Evolutionary conservation across 1,140 invertebrate species (phyloP).

Genomic region (Ips nitidus): DNA sequence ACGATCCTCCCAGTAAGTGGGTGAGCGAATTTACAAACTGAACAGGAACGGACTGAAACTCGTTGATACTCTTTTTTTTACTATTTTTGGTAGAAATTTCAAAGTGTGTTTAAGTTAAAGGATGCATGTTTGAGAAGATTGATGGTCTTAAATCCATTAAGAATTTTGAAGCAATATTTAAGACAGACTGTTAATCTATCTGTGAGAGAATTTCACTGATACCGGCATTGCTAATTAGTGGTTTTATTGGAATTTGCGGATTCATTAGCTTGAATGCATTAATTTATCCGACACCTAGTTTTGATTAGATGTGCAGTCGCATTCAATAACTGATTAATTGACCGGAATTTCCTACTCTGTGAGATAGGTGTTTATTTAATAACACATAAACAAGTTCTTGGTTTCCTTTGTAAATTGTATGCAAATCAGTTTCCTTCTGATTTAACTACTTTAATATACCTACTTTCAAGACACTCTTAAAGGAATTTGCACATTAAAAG

Average conservation of each 20-base stretch:
- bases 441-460: too few species aligned
- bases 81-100: too few species aligned
- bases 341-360: too few species aligned
- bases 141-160: background rate
- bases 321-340: too few species aligned
- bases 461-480: background rate
- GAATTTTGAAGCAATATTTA: background rate
- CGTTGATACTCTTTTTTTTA: too few species aligned
- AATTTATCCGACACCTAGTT: background rate
- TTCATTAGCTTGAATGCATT: slow-evolving; percentile 1
- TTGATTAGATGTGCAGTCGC: too few species aligned
- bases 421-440: too few species aligned
- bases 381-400: too few species aligned
- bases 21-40: slow-evolving; percentile 23
- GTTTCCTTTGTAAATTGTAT: too few species aligned
- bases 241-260: background rate
- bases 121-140: background rate
- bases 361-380: too few species aligned
- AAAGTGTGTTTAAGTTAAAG: too few species aligned
- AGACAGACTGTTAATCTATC: background rate
- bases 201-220: background rate
- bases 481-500: background rate
- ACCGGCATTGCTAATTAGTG: background rate
- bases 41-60: slow-evolving; percentile 13
- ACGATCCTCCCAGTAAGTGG: slow-evolving; percentile 40